These are phyloP conservation scores for Mionectes macconnelli DNA, from an alignment of 2,113 vertebrate species.

Conservation along the genomic window DNA sequence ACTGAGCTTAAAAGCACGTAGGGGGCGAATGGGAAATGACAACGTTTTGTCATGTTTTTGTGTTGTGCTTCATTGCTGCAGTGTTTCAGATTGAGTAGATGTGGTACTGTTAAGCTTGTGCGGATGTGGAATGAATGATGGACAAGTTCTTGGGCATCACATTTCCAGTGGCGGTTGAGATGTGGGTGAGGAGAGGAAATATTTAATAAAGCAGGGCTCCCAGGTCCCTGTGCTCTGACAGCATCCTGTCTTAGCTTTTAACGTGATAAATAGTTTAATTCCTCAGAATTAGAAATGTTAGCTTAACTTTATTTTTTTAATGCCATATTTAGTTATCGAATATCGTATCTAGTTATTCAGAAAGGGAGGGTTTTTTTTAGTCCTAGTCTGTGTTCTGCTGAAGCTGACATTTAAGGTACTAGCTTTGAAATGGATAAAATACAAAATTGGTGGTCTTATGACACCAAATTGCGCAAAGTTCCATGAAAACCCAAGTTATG, in stretches of 20 bases:
- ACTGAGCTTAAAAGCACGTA: rapidly evolving
- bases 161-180: background rate
- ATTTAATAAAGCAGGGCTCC: background rate
- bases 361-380: background rate
- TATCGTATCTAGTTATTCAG: background rate
- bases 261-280: background rate
- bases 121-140: background rate
- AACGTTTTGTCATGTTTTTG: background rate
- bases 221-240: background rate
- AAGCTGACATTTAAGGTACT: background rate
- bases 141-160: background rate
- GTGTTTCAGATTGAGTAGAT: background rate
- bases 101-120: background rate
- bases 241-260: background rate
- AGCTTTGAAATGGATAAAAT: background rate
- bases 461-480: background rate
- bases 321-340: background rate
- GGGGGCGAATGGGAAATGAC: background rate
- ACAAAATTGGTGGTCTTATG: background rate
- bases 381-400: background rate
- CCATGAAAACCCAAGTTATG: background rate
- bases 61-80: background rate
- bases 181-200: background rate
- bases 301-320: background rate
- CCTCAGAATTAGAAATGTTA: background rate